Base-by-base conservation (phyloP, 35 echinoderm and acorn worm species). In the Nesometra sesokonis region DNA sequence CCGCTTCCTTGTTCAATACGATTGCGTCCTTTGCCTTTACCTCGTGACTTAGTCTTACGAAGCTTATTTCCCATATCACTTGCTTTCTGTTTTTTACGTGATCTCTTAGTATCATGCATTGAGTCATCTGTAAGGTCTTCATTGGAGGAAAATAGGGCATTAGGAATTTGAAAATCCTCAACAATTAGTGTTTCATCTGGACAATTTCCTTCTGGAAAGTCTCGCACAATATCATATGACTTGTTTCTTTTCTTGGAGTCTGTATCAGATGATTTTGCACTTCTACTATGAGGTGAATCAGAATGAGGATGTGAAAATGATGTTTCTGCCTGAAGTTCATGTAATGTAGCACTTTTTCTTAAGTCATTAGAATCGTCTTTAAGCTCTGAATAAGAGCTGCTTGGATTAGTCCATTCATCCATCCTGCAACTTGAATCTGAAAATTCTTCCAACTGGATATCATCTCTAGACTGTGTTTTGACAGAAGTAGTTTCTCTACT, bases 41-140 rank as follows among this genome's bases (percentile, higher is more conserved):
- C 95, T 78, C 92, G 78, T n/a, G 95, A 91, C 77, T 87, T 93
- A 13, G 95, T 93, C 78, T 93, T 97, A 23, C 94, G 86, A 31
- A 97, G 89, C 19, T 84, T 86, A 30, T 83, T 76, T 7, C 32
- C 32, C 79, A 78, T 78, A 81, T 79, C 11, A 77, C 78, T 80
- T 77, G 82, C 52, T 47, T 82, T 46, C 83, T 78, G n/a, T 43
- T 46, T 78, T 29, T n/a, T 78, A 11, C 40, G 36, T 57, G 40
- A 17, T 37, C 9, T 88, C 19, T 31, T 27, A 0, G 13, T 17
- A 8, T 88, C 86, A 2, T 93, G 81, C 4, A 83, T 85, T 7
- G 82, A 84, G n/a, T 34, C 67, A 19, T 76, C 85, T 7, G 77
- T 77, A 3, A 97, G 33, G 36, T 89, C 67, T 47, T 97, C 94